Percentiles rank a stretch among this genome's conserved stretches.
phyloP scores from a whole-genome alignment of 2,797 vertebrate species.

The Microctenopoma steveboyesi region DNA sequence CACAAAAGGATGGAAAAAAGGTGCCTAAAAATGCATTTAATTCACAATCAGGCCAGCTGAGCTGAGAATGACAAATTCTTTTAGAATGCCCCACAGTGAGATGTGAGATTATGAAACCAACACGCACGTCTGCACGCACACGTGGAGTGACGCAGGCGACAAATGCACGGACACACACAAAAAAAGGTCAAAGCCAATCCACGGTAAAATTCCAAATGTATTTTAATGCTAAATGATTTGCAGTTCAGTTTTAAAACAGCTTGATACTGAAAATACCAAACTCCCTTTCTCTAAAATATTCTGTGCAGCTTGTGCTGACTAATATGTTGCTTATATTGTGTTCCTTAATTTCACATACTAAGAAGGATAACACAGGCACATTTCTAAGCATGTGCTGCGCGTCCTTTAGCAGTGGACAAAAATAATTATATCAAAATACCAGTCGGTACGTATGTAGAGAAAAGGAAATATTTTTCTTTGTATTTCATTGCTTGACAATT shows the following conservation, averaged over 20 bases:
- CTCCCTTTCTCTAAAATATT: constrained; percentile 21
- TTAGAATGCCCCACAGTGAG: constrained; percentile 61
- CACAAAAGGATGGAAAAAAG: constrained; percentile 73
- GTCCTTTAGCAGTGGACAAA: constrained; percentile 7
- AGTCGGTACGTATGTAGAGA: not conserved
- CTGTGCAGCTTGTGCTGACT: not conserved
- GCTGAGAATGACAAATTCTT: constrained; percentile 75
- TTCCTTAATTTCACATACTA: not conserved
- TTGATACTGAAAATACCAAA: constrained; percentile 25
- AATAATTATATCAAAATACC: constrained; percentile 26
- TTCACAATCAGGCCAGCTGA: constrained; percentile 72
- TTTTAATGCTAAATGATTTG: constrained; percentile 7
- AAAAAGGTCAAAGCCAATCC: constrained; percentile 36
- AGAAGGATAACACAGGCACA: not conserved
- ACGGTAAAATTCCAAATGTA: constrained; percentile 29
- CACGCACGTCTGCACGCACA: constrained; percentile 20
- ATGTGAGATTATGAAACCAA: constrained; percentile 69
- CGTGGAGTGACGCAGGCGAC: constrained; percentile 15
- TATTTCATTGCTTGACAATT: constrained; percentile 14
- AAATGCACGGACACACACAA: constrained; percentile 31
- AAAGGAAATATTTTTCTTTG: not conserved
- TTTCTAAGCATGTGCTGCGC: not conserved
- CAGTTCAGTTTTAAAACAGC: constrained; percentile 18
- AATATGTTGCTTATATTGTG: not conserved
- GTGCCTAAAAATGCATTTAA: constrained; percentile 79